Conservation (phyloP, 1,140 invertebrate genomes). For the Lanistes nyassanus region DNA sequence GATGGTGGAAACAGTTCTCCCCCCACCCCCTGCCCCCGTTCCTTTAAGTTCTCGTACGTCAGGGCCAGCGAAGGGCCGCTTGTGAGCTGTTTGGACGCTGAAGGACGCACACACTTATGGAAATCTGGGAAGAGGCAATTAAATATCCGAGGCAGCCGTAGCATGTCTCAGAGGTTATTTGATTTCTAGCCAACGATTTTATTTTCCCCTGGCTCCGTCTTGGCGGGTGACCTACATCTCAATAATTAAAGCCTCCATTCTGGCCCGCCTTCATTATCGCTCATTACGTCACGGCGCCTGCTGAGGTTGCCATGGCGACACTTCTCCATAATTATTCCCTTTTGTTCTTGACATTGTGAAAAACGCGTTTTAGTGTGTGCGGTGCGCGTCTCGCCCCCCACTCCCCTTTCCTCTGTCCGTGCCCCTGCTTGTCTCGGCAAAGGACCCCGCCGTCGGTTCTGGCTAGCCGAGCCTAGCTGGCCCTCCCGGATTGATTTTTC, state of each 20-base stretch:
- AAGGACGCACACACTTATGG: too few relatives aligned
- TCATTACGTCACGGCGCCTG: constrained; percentile 24
- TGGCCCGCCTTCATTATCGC: constrained; percentile 19
- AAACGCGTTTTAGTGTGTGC: constrained; percentile 30
- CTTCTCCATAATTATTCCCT: constrained; percentile 22
- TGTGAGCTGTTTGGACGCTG: too few relatives aligned
- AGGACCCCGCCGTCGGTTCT: background rate
- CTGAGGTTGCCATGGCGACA: constrained; percentile 21
- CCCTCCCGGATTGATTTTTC: background rate
- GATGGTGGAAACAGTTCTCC: constrained; percentile 16
- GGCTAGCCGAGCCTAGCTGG: background rate
- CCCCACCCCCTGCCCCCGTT: too few relatives aligned
- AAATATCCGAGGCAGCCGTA: constrained; percentile 17
- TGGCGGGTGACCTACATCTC: constrained; percentile 26
- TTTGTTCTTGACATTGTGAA: constrained; percentile 30
- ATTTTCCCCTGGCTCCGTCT: constrained; percentile 13
- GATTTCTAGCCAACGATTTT: constrained; percentile 23
- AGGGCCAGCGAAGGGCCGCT: too few relatives aligned
- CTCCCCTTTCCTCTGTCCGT: background rate
- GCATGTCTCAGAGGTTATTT: constrained; percentile 25
- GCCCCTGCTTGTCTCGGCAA: constrained; percentile 14
- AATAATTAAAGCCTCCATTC: constrained; percentile 28
- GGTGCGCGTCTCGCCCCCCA: background rate
- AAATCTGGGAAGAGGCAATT: constrained; percentile 18
- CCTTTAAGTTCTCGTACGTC: too few relatives aligned